These are phyloP conservation scores for Salticus scenicus DNA, from an alignment of 2,888 invertebrate genomes.

Conservation along the genomic window DNA sequence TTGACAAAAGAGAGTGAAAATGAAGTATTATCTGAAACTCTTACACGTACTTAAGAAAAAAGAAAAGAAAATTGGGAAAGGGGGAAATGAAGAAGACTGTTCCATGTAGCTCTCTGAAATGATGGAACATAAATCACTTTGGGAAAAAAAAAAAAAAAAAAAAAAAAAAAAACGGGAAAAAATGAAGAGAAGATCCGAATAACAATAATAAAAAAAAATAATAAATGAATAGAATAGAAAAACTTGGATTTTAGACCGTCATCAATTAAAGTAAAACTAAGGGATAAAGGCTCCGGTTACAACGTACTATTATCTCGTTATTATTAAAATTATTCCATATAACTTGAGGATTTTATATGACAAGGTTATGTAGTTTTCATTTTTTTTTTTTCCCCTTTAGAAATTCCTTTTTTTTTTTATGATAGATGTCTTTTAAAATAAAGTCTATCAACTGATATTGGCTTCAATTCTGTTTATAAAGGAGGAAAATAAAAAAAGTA, in stretches of 20 bases:
- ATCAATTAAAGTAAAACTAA: constrained; percentile 26
- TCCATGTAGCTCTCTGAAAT: constrained; percentile 14
- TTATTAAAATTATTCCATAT: constrained; percentile 15
- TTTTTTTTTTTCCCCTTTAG: too few species aligned
- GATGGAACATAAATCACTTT: constrained; percentile 21
- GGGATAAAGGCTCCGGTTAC: constrained; percentile 7
- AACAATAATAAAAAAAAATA: background rate
- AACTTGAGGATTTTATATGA: too few species aligned
- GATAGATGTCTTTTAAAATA: too few species aligned
- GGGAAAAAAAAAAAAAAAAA: background rate
- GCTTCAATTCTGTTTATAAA: too few species aligned
- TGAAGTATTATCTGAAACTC: constrained; percentile 10
- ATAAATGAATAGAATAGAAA: background rate
- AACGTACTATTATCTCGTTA: background rate
- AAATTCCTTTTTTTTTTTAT: too few species aligned
- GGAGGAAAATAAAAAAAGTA: too few species aligned
- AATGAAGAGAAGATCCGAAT: background rate
- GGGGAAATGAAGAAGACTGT: background rate
- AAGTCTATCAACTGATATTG: too few species aligned
- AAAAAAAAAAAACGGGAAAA: constrained; percentile 3
- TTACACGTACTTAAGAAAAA: background rate
- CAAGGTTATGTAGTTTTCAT: too few species aligned
- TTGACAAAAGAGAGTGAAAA: background rate
- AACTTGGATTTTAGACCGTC: background rate
- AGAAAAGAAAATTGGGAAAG: background rate